Percentiles rank a stretch among this genome's conserved stretches.
phyloP scores from a whole-genome alignment of 2,888 invertebrate genomes.

The Muscina levida region DNA sequence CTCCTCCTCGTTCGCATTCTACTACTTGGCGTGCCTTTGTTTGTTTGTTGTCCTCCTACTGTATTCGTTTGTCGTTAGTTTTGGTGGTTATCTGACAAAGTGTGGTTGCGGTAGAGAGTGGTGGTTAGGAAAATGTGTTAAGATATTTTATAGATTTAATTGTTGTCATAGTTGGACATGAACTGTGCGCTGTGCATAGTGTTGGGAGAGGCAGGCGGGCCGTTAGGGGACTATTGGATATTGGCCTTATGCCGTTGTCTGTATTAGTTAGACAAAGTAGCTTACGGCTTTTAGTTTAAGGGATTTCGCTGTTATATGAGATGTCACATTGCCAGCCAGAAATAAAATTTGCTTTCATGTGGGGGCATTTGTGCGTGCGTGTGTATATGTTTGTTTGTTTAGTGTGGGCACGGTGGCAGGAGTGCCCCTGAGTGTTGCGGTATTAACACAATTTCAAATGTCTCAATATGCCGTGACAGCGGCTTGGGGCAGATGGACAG shows the following conservation, averaged over 20 bases:
- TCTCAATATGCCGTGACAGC: no score
- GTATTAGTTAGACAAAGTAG: conserved; percentile 16
- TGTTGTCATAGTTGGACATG: conserved; percentile 27
- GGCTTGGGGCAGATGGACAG: no score
- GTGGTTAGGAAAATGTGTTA: neutral
- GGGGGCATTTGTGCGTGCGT: neutral
- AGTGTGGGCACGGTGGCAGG: no score
- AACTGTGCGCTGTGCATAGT: neutral
- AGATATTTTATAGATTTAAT: conserved; percentile 41
- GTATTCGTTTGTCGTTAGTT: neutral
- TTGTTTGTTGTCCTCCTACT: neutral
- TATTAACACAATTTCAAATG: no score
- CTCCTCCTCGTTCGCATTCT: neutral
- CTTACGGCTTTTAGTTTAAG: conserved; percentile 28
- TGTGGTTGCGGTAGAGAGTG: neutral
- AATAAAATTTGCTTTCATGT: neutral
- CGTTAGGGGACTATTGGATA: no score
- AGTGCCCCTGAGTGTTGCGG: neutral
- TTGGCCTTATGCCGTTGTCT: neutral
- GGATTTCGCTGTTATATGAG: conserved; percentile 13
- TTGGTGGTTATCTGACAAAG: neutral
- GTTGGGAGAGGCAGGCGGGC: neutral
- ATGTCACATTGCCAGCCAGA: conserved; percentile 1
- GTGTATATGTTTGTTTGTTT: no score
- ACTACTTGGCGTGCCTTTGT: neutral